These are phyloP conservation scores for Gobionotothen gibberifrons DNA, from an alignment of 2,797 vertebrate genomes.

Conservation along the genomic window DNA sequence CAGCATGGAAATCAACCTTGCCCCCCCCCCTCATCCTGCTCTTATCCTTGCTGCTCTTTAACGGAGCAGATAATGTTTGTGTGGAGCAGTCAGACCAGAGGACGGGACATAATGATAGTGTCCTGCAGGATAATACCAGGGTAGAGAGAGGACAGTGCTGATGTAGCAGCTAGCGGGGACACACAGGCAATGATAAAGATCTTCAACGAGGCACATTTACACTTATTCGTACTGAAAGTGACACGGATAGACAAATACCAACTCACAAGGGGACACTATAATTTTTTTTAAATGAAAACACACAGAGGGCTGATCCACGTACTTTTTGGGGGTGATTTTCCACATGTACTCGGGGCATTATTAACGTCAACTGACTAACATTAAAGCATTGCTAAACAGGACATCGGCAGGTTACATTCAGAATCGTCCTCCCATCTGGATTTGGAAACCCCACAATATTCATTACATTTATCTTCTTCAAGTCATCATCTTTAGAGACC, in stretches of 20 bases:
- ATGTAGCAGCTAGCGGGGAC: conserved; percentile 59
- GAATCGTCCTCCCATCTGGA: neutral
- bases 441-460: neutral
- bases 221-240: conserved; percentile 9
- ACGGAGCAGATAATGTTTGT: conserved; percentile 37
- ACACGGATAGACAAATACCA: conserved; percentile 3
- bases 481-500: neutral
- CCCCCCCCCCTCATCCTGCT: too few species aligned
- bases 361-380: neutral
- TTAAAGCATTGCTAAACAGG: conserved; percentile 5
- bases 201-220: conserved; percentile 1
- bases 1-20: conserved; percentile 19
- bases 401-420: neutral
- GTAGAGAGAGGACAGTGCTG: conserved; percentile 66
- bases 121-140: conserved; percentile 72
- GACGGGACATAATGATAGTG: conserved; percentile 69
- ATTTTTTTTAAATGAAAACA: neutral
- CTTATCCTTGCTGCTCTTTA: conserved; percentile 33
- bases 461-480: neutral
- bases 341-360: neutral
- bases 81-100: conserved; percentile 57
- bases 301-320: neutral
- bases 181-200: conserved; percentile 45
- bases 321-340: neutral
- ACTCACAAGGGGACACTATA: neutral